Evolutionary conservation across 1,140 invertebrate species (phyloP), one percentile per base, ranked within the genome.

Genomic region (Trypoxylus dichotomus): DNA sequence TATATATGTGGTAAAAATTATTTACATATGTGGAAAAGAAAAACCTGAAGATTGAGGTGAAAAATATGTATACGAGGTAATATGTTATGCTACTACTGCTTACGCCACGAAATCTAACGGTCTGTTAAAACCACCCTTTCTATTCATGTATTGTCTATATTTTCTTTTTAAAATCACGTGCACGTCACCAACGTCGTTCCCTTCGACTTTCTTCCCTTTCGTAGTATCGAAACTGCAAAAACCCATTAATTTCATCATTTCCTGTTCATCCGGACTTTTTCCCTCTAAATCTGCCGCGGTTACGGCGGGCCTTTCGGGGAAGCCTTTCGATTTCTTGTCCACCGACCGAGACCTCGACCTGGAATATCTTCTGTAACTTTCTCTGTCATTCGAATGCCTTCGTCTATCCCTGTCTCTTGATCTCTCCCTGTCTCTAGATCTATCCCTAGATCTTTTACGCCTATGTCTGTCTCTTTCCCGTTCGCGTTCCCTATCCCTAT

Each of bases 131-230:
- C 98, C 98, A 80, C 98, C 98, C 88, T 98, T 97, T 77, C 98
- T 91, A 87, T 99, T 99, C 98, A 99, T 99, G 84, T 99, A 99
- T 88, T 99, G 98, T 83, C 97, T 92, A 86, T 99, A 99, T 88
- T 98, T 97, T 83, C 98, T 89, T 89, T 98, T 98, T 73, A 98
- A 90, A 76, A 98, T 96, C 75, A 99, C 94, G 87, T 99, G 97
- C 78, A 98, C 96, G 27, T 92, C 94, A 24, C 96, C 96, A 29
- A 93, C 91, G 84, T 98, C 95, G 86, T 98, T 99, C 1, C 95
- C 96, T 11, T 95, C 92, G 0, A 99, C 96, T 88, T 97, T 96
- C 86, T 98, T 95, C 29, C 94, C 94, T 90, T 99, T 99, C 0
- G 97, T 98, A 0, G 94, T 93, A 84, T 98, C 94, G 88, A 99